phyloP scores from a whole-genome alignment of 1,140 invertebrate genomes.

The Panagrolaimus sp. region DNA sequence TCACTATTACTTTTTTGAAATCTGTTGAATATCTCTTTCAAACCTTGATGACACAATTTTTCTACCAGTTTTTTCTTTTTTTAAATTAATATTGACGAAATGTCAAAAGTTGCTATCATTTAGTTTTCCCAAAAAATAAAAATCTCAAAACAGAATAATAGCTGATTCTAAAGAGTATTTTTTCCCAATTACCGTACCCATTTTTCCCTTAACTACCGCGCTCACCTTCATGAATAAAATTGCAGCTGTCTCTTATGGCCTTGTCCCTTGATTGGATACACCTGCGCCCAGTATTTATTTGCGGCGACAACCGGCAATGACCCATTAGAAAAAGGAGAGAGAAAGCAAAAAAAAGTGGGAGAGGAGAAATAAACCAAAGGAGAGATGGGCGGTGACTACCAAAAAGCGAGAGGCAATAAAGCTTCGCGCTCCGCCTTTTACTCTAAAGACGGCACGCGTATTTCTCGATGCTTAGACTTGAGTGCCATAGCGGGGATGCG shows the following conservation, averaged over 20 bases:
- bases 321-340: neutral
- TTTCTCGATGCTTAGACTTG: slow-evolving; percentile 9
- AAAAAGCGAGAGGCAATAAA: slow-evolving; percentile 1
- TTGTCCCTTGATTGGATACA: slow-evolving; percentile 18
- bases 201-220: neutral
- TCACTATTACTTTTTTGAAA: no score
- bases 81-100: neutral
- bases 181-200: no score
- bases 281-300: slow-evolving; percentile 4
- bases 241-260: slow-evolving; percentile 5
- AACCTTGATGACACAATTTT: slow-evolving; percentile 5
- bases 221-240: neutral
- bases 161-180: no score
- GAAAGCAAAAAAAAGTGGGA: no score
- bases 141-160: no score
- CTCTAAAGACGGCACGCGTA: slow-evolving; percentile 13
- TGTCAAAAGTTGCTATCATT: neutral
- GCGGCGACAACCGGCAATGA: neutral
- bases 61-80: neutral
- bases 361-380: neutral
- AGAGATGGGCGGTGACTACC: neutral
- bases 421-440: slow-evolving; percentile 14
- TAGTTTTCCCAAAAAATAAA: neutral
- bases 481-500: slow-evolving; percentile 12
- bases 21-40: slow-evolving; percentile 4